Base-by-base conservation (phyloP, 1,140 invertebrate species). In the Aphelinus atriplicis region DNA sequence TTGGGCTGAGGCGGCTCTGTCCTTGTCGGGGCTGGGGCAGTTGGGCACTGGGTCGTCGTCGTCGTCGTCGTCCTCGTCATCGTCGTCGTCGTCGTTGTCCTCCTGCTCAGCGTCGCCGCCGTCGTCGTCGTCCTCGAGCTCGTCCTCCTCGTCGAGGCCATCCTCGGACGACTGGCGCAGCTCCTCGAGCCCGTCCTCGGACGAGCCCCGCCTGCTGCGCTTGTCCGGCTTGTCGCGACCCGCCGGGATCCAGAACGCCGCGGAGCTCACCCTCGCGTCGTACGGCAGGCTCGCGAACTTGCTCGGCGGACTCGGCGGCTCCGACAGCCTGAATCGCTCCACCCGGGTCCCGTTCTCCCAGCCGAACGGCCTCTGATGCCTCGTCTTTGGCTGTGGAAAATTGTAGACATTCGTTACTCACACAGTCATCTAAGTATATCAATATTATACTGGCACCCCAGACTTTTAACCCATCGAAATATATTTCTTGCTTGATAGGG, bases 141-240 rank as follows among this genome's bases (percentile, higher is more conserved):
- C 77, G 51, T 77, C 70, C 7, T 76, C 66, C 55, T 78, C 73
- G 57, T 84, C 83, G 46, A 83, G 73, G 3, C 75, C 83, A 43
- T 86, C 85, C 42, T 87, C 84, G 57, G 86, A 86, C 1, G 84
- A 84, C n/a, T 87, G 82, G 81, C 93, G 90, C 79, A 92, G 90
- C 67, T 94, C 93, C 87, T 94, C 93, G 81, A 93, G 92, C 85
- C 94, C 93, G 80, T 93, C 90, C 83, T 94, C 93, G 46, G 74
- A 71, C 7, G 66, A 70, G 26, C 26, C 26, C 26, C 26, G 26
- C 10, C 60, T 60, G 0, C 51, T 55, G 10, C 53, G 66, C 6
- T 58, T 53, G 7, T 42, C 56, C 9, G 56, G 1, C 26, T 43
- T 26, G 5, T 5, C 26, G 10, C 56, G 3, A 2, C 92, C 92